Base-by-base conservation (phyloP, 1,140 invertebrate species). In the Macrobrachium nipponense region DNA sequence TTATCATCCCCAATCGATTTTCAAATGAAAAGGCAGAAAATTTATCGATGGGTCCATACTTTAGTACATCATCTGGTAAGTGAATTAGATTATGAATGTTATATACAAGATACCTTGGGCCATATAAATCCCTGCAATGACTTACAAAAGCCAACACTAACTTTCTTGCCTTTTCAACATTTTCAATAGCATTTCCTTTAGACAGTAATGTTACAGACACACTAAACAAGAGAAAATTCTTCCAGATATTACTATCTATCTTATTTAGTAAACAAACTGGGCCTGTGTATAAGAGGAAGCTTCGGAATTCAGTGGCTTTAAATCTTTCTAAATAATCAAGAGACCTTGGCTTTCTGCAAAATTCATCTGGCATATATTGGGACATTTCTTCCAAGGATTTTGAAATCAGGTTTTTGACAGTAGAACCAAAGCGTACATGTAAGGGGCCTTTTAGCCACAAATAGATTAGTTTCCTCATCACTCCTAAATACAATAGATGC, bases 391-490 rank as follows among this genome's bases (percentile, higher is more conserved):
- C 43, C 7, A 76, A 12, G 27, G 27, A 43, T 76, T 76, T 7
- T 76, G 15, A 27, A 76, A 76, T 66, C 62, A 80, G 20, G 5
- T 80, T 80, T 27, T 80, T 80, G n/a, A 3, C 36, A 64, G 78
- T 43, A 23, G 27, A 80, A 80, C 59, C 78, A 80, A 62, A 64
- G 20, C 59, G 60, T 23, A 64, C 78, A 80, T 80, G 18, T 27
- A 27, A 36, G 62, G 78, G 78, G 78, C 59, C 78, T 80, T 80
- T 80, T 61, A 80, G 78, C 78, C 78, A 80, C 60, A 80, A 80
- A 64, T 80, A 64, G 60, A 80, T 20, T 64, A 80, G 60, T 62
- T 80, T 64, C 60, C 78, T 80, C 78, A 62, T 64, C 60, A 64
- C 78, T 12, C 23, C 59, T 76, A 76, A n/a, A 64, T 64, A 66